These are phyloP conservation scores for Drosophila rufa DNA, from an alignment of 1,140 invertebrate genomes.

Conservation along the genomic window DNA sequence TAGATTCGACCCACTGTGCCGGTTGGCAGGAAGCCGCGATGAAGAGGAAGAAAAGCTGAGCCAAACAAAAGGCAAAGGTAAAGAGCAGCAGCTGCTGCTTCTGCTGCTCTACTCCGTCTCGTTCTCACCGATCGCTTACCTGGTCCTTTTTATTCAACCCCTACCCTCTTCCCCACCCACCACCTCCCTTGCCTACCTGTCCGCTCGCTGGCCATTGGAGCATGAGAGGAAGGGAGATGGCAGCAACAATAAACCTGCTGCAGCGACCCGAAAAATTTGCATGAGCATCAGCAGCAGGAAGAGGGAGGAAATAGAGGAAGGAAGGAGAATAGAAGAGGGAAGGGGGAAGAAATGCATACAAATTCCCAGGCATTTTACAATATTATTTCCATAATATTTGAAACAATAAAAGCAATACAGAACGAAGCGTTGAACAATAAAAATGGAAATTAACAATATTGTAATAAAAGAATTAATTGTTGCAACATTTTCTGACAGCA, in stretches of 20 bases:
- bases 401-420: neutral
- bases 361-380: constrained; percentile 21
- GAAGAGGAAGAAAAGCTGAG: constrained; percentile 38
- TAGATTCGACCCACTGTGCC: constrained; percentile 5
- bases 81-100: constrained; percentile 36
- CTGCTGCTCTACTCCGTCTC: constrained; percentile 4
- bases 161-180: constrained; percentile 1
- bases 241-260: constrained; percentile 43
- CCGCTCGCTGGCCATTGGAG: constrained; percentile 6
- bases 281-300: constrained; percentile 10
- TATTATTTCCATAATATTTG: constrained; percentile 5
- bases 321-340: neutral
- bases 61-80: constrained; percentile 45
- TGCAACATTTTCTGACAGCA: constrained; percentile 3
- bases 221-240: constrained; percentile 21
- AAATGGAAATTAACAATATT: no score
- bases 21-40: constrained; percentile 25
- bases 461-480: neutral
- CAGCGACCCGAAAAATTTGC: constrained; percentile 43
- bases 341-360: constrained; percentile 14
- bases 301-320: constrained; percentile 5
- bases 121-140: constrained; percentile 42
- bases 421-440: neutral
- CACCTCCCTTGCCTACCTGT: constrained; percentile 12
- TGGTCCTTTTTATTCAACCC: constrained; percentile 29